Evolutionary conservation across 2,113 vertebrate genomes (phyloP).

Genomic region (Cyprichromis sp.): DNA sequence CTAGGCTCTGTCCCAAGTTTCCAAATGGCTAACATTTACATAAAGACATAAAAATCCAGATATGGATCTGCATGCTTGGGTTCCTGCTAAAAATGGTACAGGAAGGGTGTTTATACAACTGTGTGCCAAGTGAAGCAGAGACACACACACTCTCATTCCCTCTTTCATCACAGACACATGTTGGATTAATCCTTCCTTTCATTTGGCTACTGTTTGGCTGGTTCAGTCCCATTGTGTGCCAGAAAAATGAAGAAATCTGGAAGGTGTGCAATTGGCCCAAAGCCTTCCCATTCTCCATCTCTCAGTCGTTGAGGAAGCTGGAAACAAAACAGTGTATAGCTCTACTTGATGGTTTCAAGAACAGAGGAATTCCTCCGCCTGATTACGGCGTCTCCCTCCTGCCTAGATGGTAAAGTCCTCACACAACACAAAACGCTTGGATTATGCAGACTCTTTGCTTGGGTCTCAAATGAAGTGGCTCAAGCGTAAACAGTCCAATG

Average conservation of each 20-base stretch:
- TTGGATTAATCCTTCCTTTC: not conserved
- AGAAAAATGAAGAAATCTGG: not conserved
- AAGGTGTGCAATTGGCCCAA: conserved; percentile 9
- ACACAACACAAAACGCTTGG: not conserved
- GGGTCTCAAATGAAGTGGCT: not conserved
- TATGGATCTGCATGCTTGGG: not conserved
- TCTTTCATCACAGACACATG: not conserved
- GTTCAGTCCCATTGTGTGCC: not conserved
- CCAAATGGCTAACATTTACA: not conserved
- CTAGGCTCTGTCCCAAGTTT: not conserved
- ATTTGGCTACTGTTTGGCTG: not conserved
- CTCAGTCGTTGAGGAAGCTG: conserved; percentile 24
- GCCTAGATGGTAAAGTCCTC: not conserved
- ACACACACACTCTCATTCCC: not conserved
- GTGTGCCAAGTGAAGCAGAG: not conserved
- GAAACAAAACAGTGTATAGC: conserved; percentile 21
- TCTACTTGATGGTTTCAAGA: not conserved
- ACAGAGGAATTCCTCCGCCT: conserved; percentile 28
- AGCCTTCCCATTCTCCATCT: not conserved
- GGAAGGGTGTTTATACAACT: not conserved
- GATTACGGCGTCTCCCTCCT: not conserved
- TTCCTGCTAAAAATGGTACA: not conserved
- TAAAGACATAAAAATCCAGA: not conserved
- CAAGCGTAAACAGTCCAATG: not conserved
- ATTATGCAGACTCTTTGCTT: not conserved